Conservation (phyloP, 2,113 vertebrate genomes). For the Podilymbus podiceps region DNA sequence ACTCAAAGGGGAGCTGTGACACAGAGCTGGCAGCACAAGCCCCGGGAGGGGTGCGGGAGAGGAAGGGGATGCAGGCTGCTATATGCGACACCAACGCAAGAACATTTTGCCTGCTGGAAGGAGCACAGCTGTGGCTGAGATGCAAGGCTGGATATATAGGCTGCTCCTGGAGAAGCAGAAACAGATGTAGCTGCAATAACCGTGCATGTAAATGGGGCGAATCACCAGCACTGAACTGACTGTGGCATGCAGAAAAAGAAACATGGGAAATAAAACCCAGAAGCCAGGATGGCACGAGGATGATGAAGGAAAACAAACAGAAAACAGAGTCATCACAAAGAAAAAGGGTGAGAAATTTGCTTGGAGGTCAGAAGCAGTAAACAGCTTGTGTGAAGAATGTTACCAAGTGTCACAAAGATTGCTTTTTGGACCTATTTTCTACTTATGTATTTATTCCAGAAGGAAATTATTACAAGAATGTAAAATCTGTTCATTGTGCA, state of each 20-base stretch:
- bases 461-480: not conserved
- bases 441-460: not conserved
- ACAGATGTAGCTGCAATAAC: not conserved
- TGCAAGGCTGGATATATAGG: not conserved
- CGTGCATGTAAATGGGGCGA: not conserved
- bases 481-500: constrained; percentile 21
- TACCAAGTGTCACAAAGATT: not conserved
- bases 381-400: not conserved
- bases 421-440: not conserved
- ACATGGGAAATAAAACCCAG: not conserved
- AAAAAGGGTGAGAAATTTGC: not conserved
- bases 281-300: not conserved
- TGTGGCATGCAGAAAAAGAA: not conserved
- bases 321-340: not conserved
- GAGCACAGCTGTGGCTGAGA: not conserved
- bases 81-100: not conserved
- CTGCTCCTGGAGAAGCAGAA: not conserved
- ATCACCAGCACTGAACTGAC: not conserved
- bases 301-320: not conserved
- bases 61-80: not conserved
- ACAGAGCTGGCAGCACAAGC: not conserved
- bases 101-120: not conserved
- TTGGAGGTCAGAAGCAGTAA: not conserved
- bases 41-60: not conserved
- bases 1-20: not conserved